These are phyloP conservation scores for Lepus townsendii DNA, from an alignment of 2,797 vertebrate genomes.

Conservation along the genomic window DNA sequence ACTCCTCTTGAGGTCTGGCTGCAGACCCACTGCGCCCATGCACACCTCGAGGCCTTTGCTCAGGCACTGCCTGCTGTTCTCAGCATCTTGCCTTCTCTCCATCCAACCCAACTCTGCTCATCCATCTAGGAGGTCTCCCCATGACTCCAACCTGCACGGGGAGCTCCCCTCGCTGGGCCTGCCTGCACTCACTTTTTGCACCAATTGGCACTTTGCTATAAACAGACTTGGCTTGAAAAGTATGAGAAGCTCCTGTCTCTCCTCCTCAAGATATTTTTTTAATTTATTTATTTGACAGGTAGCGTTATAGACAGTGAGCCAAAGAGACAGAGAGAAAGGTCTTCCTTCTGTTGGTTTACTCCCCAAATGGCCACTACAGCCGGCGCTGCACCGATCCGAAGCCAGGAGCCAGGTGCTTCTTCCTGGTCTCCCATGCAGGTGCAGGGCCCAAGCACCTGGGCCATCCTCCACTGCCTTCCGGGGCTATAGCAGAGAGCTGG, in stretches of 20 bases:
- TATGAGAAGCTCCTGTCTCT: constrained; percentile 46
- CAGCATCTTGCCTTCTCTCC: not conserved
- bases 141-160: not conserved
- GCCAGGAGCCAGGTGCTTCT: too few relatives aligned
- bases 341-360: too few relatives aligned
- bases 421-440: too few relatives aligned
- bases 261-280: not conserved
- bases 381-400: too few relatives aligned
- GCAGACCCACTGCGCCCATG: not conserved
- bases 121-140: not conserved
- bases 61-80: not conserved
- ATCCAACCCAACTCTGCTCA: not conserved
- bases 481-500: too few relatives aligned
- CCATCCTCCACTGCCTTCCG: too few relatives aligned
- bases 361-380: too few relatives aligned
- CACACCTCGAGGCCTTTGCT: not conserved
- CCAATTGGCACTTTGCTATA: constrained; percentile 34
- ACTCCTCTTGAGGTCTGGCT: not conserved
- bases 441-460: too few relatives aligned
- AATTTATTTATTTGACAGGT: too few relatives aligned
- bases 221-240: constrained; percentile 53
- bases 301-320: too few relatives aligned
- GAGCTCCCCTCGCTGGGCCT: not conserved
- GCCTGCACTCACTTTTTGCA: not conserved
- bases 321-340: too few relatives aligned